These are phyloP conservation scores for Bombus sibiricus DNA, from an alignment of 1,140 invertebrate genomes.

Conservation along the genomic window DNA sequence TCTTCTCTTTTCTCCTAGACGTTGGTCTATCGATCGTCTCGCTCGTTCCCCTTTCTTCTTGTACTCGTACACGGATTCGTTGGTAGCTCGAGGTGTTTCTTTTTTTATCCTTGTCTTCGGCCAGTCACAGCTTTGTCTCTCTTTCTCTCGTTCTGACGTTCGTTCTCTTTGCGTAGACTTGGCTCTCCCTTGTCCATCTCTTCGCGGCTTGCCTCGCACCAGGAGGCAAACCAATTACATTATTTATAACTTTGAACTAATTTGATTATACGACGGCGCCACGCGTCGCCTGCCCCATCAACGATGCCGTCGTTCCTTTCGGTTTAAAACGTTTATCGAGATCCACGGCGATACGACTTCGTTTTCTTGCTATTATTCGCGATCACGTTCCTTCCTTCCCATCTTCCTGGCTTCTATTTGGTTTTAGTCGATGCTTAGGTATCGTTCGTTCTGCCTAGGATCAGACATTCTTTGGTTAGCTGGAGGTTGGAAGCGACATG, in stretches of 20 bases:
- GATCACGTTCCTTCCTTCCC: no score
- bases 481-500: no score
- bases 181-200: slow-evolving; percentile 13
- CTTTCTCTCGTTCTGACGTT: neutral
- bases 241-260: slow-evolving; percentile 71
- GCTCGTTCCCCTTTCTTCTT: neutral
- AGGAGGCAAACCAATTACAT: slow-evolving; percentile 71
- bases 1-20: neutral
- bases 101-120: slow-evolving; percentile 44
- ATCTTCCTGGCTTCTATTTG: no score
- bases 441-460: neutral
- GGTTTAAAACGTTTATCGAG: slow-evolving; percentile 50
- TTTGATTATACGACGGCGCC: slow-evolving; percentile 66
- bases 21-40: no score
- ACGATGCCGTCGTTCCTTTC: slow-evolving; percentile 47
- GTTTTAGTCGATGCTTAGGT: neutral
- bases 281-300: slow-evolving; percentile 57
- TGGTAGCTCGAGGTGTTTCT: slow-evolving; percentile 28
- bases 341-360: neutral
- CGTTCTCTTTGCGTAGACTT: slow-evolving; percentile 10
- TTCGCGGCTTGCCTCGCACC: slow-evolving; percentile 33
- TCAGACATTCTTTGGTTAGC: neutral
- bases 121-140: neutral
- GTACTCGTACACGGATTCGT: no score
- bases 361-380: neutral